Evolutionary conservation across 2,797 vertebrate genomes (phyloP).

Genomic region (Dendrocincla tyrannina): DNA sequence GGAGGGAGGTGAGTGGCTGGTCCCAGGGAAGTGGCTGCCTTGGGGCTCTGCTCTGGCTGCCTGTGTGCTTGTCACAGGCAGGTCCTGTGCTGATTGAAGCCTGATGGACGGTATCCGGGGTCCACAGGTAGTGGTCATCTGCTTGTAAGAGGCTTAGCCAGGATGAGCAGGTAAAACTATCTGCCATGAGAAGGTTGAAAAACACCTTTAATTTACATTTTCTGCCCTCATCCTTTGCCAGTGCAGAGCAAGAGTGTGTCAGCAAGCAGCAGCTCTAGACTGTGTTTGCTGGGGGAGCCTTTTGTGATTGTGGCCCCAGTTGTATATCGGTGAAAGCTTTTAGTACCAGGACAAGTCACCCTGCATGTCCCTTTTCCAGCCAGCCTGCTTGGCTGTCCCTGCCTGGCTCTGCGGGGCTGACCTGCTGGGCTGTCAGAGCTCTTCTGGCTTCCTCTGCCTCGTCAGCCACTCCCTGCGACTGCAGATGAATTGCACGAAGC

Average conservation of each 20-base stretch:
- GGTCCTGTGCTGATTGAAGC: background rate
- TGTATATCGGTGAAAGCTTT: background rate
- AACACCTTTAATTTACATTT: background rate
- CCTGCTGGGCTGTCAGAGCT: background rate
- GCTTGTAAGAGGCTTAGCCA: background rate
- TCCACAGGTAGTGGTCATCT: background rate
- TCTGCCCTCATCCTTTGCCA: background rate
- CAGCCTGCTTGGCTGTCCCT: background rate
- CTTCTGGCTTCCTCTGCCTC: background rate
- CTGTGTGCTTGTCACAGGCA: background rate
- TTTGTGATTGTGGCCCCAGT: background rate
- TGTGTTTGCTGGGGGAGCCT: background rate
- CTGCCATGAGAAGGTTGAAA: background rate
- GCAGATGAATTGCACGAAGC: background rate
- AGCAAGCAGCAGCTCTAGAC: background rate
- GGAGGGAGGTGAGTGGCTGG: background rate
- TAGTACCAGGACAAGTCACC: background rate
- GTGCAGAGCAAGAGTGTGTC: background rate
- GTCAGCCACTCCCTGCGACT: background rate
- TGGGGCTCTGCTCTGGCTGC: background rate
- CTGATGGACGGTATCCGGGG: accelerated
- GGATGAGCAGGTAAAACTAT: background rate
- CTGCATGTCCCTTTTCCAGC: accelerated
- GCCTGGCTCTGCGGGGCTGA: background rate
- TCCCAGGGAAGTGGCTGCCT: background rate